Base-by-base conservation (phyloP, 2,113 vertebrate genomes). In the Corynorhinus townsendii region DNA sequence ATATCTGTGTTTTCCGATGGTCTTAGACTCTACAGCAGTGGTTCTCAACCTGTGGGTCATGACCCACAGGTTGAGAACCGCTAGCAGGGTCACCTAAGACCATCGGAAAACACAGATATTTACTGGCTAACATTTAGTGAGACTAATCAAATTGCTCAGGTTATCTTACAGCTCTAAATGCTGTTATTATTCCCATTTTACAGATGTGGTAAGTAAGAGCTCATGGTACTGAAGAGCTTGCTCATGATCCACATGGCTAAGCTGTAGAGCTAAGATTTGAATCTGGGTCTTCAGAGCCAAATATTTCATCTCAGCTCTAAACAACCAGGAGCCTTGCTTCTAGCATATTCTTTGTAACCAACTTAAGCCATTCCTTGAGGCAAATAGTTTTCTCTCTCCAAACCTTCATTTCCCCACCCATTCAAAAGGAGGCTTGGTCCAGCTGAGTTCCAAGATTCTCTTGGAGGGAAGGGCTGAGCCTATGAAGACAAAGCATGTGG, bases 291-390 rank as follows among this genome's bases (percentile, higher is more conserved):
- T 56, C 64, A 66, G 59, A 38, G 33, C 43, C 86, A 45, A 62
- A 7, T 2, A 16, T 22, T 86, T 56, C 87, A 79, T 76, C 75
- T 95, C 14, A 35, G 19, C 49, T 45, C 62, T n/a, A 1, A 49
- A 20, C 4, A 11, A 4, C 72, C 26, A 85, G 77, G 26, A 43
- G 15, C 35, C 19, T 22, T 40, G 3, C 71, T 95, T 98, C 97
- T 97, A 47, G 22, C 5, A 52, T 75, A 80, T 8, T 79, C 92
- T 97, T 97, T 95, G 59, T 92, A 94, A 93, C 86, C 96, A 91
- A 94, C 80, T 96, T 97, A 89, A 96, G 49, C 6, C 54, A 16
- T 89, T 79, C 30, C 7, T 66, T 62, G 59, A 47, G 62, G 20
- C 14, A 77, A 52, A 14, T 38, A 5, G 62, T 64, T 90, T 86